Base-by-base conservation (phyloP, 2,797 vertebrate species). In the Acanthornis magna region DNA sequence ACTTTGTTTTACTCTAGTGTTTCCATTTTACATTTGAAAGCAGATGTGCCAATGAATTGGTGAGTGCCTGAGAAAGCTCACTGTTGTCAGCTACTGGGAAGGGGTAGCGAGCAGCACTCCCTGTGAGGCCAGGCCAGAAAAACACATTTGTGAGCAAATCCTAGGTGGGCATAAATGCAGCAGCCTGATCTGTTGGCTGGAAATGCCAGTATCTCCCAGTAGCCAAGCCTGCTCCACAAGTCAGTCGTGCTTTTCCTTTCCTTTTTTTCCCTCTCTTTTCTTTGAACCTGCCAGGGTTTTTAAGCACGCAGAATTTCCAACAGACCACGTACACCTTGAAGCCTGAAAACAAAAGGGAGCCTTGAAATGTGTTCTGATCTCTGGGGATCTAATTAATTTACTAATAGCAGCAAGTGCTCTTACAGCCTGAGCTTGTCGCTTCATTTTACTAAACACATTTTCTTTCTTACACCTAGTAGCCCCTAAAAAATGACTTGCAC, bases 321-420 rank as follows among this genome's bases (percentile, higher is more conserved):
- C 23, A 90, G 36, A 42, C 61, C 60, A 73, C 5, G 0, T 54
- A 84, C 48, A 92, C 88, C 93, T 95, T 94, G 94, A 93, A 96
- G 80, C 55, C 85, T 88, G 91, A 78, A 95, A 94, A 86, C 68
- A 83, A 94, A 95, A 89, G 86, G 53, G 30, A 93, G 48, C 76
- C 60, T 93, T 94, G 89, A 94, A 95, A 95, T 86, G 17, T 78
- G 66, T 96, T 92, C 76, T 76, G 51, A 71, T 96, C 95, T 91
- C 95, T 79, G 67, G 96, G 91, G 94, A 94, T 88, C 95, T 97
- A 96, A 97, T 96, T 96, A 96, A 90, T 97, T 91, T 95, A 88
- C 89, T 95, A 86, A 90, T 96, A 91, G 88, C 89, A 92, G 82
- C 82, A 91, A 91, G 82, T 84, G 60, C 79, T 94, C 71, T 73